Evolutionary conservation across 1,140 invertebrate genomes (phyloP).

Genomic region (Trichonephila clavata): DNA sequence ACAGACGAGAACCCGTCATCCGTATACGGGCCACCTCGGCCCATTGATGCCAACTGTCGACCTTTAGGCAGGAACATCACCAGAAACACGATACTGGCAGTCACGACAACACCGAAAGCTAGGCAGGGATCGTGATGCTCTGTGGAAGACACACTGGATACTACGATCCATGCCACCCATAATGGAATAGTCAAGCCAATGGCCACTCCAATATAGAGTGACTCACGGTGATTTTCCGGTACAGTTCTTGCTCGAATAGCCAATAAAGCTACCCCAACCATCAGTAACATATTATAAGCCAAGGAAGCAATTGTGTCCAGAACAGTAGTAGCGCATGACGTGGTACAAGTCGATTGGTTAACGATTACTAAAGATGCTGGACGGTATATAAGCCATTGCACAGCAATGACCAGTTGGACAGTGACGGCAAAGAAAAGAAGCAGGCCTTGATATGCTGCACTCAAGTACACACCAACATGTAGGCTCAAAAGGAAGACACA

Average conservation of each 20-base stretch:
- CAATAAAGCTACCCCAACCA: constrained; percentile 90
- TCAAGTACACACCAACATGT: constrained; percentile 94
- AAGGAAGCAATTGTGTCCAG: constrained; percentile 88
- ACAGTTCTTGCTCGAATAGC: constrained; percentile 89
- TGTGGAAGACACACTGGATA: constrained; percentile 86
- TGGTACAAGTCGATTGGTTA: constrained; percentile 36
- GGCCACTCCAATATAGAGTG: constrained; percentile 92
- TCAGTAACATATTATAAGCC: constrained; percentile 90
- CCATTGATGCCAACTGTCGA: constrained; percentile 93
- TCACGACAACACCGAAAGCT: constrained; percentile 91
- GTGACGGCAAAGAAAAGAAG: constrained; percentile 91
- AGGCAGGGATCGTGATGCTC: constrained; percentile 90
- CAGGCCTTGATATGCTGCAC: constrained; percentile 93
- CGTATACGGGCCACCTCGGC: constrained; percentile 89
- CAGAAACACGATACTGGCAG: constrained; percentile 91
- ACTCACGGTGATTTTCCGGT: constrained; percentile 95
- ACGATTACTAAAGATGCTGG: constrained; percentile 66
- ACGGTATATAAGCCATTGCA: constrained; percentile 78
- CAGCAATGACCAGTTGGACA: constrained; percentile 89
- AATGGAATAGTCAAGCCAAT: constrained; percentile 91
- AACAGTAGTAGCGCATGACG: constrained; percentile 79
- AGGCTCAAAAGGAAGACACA: constrained; percentile 95
- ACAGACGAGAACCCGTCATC: constrained; percentile 87
- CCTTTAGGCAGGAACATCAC: constrained; percentile 93
- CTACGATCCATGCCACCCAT: constrained; percentile 90